Evolutionary conservation across 2,888 invertebrate species (phyloP).

Genomic region (Euzophera pinguis): DNA sequence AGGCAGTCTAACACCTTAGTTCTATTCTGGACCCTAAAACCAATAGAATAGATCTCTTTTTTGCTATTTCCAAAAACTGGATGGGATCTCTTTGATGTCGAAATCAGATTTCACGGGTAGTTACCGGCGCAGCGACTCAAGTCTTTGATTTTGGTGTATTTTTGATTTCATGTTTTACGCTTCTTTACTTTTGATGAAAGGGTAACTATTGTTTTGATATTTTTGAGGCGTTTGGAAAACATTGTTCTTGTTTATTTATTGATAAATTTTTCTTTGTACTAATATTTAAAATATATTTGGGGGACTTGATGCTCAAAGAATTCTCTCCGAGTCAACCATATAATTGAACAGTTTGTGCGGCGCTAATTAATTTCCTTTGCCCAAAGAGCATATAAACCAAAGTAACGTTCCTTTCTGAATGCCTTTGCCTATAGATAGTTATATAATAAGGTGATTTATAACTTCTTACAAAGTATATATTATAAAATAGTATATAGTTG

Average conservation of each 20-base stretch:
- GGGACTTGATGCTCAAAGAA: too few relatives aligned
- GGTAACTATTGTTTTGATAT: slow-evolving; percentile 11
- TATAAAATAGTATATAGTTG: too few relatives aligned
- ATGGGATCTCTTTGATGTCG: slow-evolving; percentile 69
- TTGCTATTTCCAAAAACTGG: slow-evolving; percentile 18
- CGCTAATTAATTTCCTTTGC: too few relatives aligned
- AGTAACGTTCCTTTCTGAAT: too few relatives aligned
- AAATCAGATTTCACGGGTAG: slow-evolving; percentile 76
- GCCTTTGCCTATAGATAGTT: too few relatives aligned
- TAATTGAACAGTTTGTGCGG: too few relatives aligned
- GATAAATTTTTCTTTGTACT: too few relatives aligned
- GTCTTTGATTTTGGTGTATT: slow-evolving; percentile 74
- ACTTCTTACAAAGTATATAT: too few relatives aligned
- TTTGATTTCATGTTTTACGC: slow-evolving; percentile 74
- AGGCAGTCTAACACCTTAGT: background rate
- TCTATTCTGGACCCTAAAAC: background rate
- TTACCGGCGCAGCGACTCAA: slow-evolving; percentile 71
- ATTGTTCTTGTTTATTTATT: background rate
- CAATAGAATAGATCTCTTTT: background rate
- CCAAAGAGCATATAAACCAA: too few relatives aligned
- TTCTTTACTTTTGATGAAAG: slow-evolving; percentile 11
- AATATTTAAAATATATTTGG: too few relatives aligned
- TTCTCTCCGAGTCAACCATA: too few relatives aligned
- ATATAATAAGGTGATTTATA: too few relatives aligned
- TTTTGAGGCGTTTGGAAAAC: background rate